Evolutionary conservation across 2,888 invertebrate species (phyloP).

Genomic region (Pachymerium ferrugineum): DNA sequence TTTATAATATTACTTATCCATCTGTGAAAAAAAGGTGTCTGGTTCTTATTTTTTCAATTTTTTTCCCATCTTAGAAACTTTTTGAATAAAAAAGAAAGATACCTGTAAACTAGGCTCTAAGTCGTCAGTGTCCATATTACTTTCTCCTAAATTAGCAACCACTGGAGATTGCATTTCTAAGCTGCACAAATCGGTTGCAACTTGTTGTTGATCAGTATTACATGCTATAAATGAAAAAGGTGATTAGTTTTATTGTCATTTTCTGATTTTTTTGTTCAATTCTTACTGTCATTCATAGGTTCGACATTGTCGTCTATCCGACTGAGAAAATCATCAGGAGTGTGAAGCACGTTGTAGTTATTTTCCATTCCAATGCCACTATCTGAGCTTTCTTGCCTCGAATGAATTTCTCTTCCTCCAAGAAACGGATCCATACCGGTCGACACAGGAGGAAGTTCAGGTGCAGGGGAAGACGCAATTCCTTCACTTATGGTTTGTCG

Average conservation of each 20-base stretch:
- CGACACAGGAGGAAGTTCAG: neutral
- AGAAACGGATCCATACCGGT: neutral
- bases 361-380: slow-evolving; percentile 75
- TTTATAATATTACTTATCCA: no score
- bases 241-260: no score
- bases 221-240: no score
- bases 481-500: neutral
- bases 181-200: slow-evolving; percentile 2
- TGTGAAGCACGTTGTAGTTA: slow-evolving; percentile 82
- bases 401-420: slow-evolving; percentile 53
- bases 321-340: slow-evolving; percentile 85
- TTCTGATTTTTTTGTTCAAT: no score
- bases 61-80: neutral
- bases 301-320: slow-evolving; percentile 90
- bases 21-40: no score
- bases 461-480: neutral
- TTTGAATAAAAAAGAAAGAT: neutral
- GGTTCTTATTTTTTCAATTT: neutral
- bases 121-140: slow-evolving; percentile 75
- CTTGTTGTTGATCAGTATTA: slow-evolving; percentile 26
- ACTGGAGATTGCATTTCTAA: slow-evolving; percentile 28
- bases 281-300: slow-evolving; percentile 61
- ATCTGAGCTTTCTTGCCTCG: slow-evolving; percentile 89
- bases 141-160: slow-evolving; percentile 32
- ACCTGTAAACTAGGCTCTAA: slow-evolving; percentile 82